Percentiles rank a stretch among this genome's conserved stretches.
Evolutionary conservation across 2,888 invertebrate genomes (phyloP).

Genomic region (Ariolimax columbianus): DNA sequence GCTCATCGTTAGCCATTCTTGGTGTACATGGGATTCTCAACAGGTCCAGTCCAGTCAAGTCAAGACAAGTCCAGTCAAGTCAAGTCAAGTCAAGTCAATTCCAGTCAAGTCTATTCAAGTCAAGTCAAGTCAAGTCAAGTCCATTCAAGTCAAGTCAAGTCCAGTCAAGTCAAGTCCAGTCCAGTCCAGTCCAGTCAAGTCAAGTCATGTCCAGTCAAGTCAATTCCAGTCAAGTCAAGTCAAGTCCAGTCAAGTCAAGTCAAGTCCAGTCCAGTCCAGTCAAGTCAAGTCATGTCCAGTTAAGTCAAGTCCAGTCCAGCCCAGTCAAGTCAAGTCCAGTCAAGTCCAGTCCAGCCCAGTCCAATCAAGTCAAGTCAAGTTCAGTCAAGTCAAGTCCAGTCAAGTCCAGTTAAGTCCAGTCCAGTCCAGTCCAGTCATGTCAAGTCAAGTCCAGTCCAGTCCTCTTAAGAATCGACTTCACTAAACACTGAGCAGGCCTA

Average conservation of each 20-base stretch:
- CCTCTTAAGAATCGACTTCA: too few species aligned
- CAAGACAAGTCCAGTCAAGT: constrained; percentile 5
- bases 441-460: neutral
- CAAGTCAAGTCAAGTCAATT: constrained; percentile 19
- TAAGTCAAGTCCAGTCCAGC: too few species aligned
- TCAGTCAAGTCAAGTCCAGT: constrained; percentile 2
- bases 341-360: too few species aligned
- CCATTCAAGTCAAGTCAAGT: too few species aligned
- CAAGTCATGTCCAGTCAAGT: neutral
- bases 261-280: constrained; percentile 5
- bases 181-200: neutral
- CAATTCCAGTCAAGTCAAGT: too few species aligned
- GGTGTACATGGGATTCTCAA: neutral
- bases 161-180: neutral
- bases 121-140: constrained; percentile 1
- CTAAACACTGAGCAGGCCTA: too few species aligned
- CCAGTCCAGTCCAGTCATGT: neutral
- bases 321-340: too few species aligned
- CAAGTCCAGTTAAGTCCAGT: neutral
- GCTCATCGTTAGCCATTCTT: too few species aligned
- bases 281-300: neutral
- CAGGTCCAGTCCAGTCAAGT: neutral
- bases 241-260: constrained; percentile 8
- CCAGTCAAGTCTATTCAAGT: neutral
- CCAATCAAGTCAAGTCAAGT: constrained; percentile 18